Evolutionary conservation across 1,140 invertebrate genomes (phyloP).

Genomic region (Galendromus occidentalis): DNA sequence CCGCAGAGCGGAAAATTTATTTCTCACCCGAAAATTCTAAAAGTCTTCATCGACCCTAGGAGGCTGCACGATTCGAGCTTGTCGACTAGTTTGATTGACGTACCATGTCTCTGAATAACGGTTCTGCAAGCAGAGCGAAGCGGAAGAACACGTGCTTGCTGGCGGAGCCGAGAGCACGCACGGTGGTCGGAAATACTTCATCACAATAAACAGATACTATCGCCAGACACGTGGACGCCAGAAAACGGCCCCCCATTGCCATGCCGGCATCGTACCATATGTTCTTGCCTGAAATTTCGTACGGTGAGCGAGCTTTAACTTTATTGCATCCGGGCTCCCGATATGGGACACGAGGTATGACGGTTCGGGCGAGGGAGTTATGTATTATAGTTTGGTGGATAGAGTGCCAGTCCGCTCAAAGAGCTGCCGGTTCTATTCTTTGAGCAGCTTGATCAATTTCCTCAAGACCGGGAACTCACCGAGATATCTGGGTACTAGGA

Average conservation of each 20-base stretch:
- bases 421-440: too few species aligned
- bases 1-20: background rate
- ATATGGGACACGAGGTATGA: too few species aligned
- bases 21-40: background rate
- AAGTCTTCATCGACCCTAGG: background rate
- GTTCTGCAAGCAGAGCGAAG: background rate
- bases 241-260: background rate
- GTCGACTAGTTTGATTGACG: background rate
- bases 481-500: background rate
- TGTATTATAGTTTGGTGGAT: too few species aligned
- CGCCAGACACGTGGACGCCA: background rate
- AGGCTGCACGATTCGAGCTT: background rate
- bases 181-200: conserved; percentile 1
- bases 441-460: too few species aligned
- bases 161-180: background rate
- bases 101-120: conserved; percentile 1
- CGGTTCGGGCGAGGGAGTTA: too few species aligned
- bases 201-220: conserved; percentile 5
- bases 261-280: background rate
- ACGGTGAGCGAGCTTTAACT: too few species aligned
- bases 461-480: background rate
- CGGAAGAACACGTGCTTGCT: conserved; percentile 7
- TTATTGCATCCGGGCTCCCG: too few species aligned
- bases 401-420: too few species aligned
- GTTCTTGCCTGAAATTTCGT: background rate